Evolutionary conservation across 1,140 invertebrate genomes (phyloP), one percentile per base, ranked within the genome.

Genomic region (Drosophila melanica): DNA sequence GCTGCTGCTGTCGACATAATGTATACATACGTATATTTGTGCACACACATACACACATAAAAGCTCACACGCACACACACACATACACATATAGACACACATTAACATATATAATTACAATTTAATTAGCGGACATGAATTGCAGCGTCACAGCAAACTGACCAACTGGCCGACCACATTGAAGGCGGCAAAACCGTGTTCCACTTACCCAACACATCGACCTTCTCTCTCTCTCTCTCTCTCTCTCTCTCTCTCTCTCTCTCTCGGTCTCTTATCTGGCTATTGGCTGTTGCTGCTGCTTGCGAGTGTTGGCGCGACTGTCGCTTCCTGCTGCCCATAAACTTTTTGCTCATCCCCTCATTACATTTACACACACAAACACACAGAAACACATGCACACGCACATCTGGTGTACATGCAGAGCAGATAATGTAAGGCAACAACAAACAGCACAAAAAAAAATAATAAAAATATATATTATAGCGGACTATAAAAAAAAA

Each of bases 71-170:
- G n/a, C 20, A 27, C 23, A 60, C 5, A 42, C 35, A 64, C 59
- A 58, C 45, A 59, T 50, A 59, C 60, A 59, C 33, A 66, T 39
- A 77, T 65, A 79, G 64, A 77, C 53, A 80, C 69, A 87, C 75
- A 82, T 86, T 86, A 87, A 86, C 82, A 87, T 86, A 86, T 73
- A 86, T 87, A 86, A 86, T 86, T 86, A 86, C 82, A 86, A 86
- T 82, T 86, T 87, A 86, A 86, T 86, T 86, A 86, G 82, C 82
- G 82, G 69, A 81, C 79, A 81, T 79, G 79, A 87, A 81, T 82
- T 87, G 82, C 82, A 86, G 75, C 82, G 71, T 77, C 79, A 57
- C 63, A 79, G 27, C 51, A 68, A 53, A 57, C 35, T 50, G 44
- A 57, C 58, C 66, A 76, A 68, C 35, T 74, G 65, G 62, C 57